Conservation (phyloP, 1,140 invertebrate species). For the Drosophila navojoa region DNA sequence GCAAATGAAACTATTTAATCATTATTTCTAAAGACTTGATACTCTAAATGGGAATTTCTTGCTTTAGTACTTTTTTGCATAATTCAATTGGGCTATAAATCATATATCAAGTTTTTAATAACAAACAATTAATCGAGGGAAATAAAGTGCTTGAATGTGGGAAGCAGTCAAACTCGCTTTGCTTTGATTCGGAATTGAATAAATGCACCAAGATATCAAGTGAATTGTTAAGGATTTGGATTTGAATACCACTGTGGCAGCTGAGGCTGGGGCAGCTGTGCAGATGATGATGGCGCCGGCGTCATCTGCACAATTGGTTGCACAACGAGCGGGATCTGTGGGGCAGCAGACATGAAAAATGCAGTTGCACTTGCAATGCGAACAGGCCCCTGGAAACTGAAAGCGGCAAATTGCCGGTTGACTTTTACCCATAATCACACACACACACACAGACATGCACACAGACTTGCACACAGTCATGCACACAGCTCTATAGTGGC, state of each 20-base stretch:
- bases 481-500: not conserved
- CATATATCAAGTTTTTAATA: too few species aligned
- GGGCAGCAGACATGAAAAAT: slow-evolving; percentile 24
- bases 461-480: not conserved
- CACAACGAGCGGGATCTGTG: slow-evolving; percentile 37
- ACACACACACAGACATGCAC: not conserved
- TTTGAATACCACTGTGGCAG: slow-evolving; percentile 31
- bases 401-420: slow-evolving; percentile 58
- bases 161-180: too few species aligned
- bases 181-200: too few species aligned
- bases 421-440: slow-evolving; percentile 62
- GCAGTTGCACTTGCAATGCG: slow-evolving; percentile 76
- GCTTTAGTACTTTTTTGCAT: too few species aligned
- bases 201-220: not conserved
- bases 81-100: too few species aligned
- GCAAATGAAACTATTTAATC: too few species aligned
- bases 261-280: slow-evolving; percentile 5
- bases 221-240: not conserved
- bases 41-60: too few species aligned
- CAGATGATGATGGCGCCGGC: slow-evolving; percentile 2
- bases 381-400: slow-evolving; percentile 55
- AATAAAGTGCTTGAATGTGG: too few species aligned
- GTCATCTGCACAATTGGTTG: slow-evolving; percentile 37
- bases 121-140: too few species aligned
- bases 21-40: too few species aligned